phyloP scores from a whole-genome alignment of 64 coral and sea anemone genomes.

The Anthopleura sola region DNA sequence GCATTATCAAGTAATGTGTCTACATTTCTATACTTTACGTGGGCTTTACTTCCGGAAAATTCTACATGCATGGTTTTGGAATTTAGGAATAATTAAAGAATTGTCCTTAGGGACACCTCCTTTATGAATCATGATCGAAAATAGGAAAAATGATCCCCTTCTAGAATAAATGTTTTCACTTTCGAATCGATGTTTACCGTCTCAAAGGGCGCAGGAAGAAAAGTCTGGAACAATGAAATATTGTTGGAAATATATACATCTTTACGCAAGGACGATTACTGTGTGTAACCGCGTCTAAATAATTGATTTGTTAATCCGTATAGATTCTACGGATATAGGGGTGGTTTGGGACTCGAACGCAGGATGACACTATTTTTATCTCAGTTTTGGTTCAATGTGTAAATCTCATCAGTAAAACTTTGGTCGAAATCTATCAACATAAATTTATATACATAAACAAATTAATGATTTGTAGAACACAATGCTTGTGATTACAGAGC shows the following conservation, averaged over 20 bases:
- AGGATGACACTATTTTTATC: neutral
- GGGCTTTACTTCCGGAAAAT: neutral
- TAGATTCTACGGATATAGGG: neutral
- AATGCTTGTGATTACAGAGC: neutral
- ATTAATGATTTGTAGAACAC: too few species aligned
- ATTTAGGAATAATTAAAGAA: neutral
- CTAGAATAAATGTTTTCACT: neutral
- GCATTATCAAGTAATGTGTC: neutral
- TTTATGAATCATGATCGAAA: neutral
- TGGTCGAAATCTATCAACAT: too few species aligned
- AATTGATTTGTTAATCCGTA: neutral
- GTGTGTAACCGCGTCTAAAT: neutral
- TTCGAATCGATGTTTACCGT: neutral
- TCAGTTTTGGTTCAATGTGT: neutral
- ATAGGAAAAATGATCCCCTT: neutral
- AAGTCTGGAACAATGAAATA: neutral
- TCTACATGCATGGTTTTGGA: neutral
- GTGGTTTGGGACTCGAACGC: neutral
- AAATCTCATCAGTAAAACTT: too few species aligned
- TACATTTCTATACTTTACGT: neutral
- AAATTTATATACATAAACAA: too few species aligned
- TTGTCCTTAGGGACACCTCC: neutral
- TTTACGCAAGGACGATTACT: neutral
- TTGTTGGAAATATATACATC: neutral
- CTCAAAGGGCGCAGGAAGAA: neutral